Evolutionary conservation across 2,113 vertebrate species (phyloP), one percentile per base, ranked within the genome.

Genomic region (Melanotaenia duboulayi): DNA sequence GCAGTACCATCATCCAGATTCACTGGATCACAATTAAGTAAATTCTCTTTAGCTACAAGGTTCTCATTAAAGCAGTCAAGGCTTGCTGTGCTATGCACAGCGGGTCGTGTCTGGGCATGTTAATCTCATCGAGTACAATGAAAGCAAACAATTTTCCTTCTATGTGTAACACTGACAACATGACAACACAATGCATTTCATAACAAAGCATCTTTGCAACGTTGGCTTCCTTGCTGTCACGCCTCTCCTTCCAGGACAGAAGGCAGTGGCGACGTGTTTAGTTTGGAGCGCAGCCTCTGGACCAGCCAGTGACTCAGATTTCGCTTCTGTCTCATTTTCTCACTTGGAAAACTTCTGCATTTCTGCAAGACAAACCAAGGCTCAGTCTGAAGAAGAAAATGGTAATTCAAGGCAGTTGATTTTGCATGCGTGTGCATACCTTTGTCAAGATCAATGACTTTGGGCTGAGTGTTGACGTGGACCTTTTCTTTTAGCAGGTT

Each of bases 401-500:
- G 2, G 9, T 16, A 35, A 22, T 20, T 35, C 5, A 6, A 14
- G 12, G 52, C 1, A 2, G 11, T 1, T 46, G 56, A 28, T 19
- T 49, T 28, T 6, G 20, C 3, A 0, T n/a, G 8, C 12, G 7
- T 28, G 7, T 16, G 17, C 1, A 1, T 92, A 99, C 97, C 97
- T 95, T 93, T 95, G 92, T 98, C 96, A 80, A 97, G 92, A 88
- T 97, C 96, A 0, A 97, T 93, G 66, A 94, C 92, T 90, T 99
- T 98, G 35, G 95, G 91, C 24, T 90, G 93, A 58, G 94, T 89
- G 71, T 82, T 92, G 67, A 94, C 91, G 75, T 94, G 94, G 20
- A 90, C 93, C 71, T 92, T 94, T 90, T 97, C 97, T 90, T 96
- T 97, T 78, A 97, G 80, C 76, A 97, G 95, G 93, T 99, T 99